Conservation (phyloP, 2,113 vertebrate genomes). For the Motacilla tschutschensis region DNA sequence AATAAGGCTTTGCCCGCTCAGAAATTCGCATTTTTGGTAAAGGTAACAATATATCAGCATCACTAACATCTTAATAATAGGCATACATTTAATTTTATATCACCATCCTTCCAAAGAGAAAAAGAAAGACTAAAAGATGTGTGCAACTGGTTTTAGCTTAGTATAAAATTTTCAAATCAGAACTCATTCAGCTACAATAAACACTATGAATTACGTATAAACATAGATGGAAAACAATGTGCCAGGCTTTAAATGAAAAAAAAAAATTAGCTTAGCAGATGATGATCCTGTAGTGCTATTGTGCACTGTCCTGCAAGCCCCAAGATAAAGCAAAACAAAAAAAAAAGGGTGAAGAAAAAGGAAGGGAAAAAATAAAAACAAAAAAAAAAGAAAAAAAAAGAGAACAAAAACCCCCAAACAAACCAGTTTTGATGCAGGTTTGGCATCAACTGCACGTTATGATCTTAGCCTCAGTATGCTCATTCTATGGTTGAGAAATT, state of each 20-base stretch:
- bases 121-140: conserved; percentile 13
- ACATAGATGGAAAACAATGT: conserved; percentile 24
- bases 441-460: background rate
- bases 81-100: conserved; percentile 32
- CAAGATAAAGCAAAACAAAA: background rate
- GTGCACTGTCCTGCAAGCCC: conserved; percentile 3
- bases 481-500: background rate
- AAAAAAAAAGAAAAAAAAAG: background rate
- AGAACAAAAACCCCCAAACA: background rate
- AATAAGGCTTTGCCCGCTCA: conserved; percentile 48
- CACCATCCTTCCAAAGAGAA: conserved; percentile 18
- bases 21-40: conserved; percentile 59
- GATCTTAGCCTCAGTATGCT: background rate
- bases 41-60: conserved; percentile 40
- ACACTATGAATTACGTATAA: conserved; percentile 29
- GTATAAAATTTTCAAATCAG: conserved; percentile 41
- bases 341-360: rapidly evolving
- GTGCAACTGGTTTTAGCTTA: conserved; percentile 36
- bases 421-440: conserved; percentile 32
- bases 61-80: conserved; percentile 47
- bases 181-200: conserved; percentile 20
- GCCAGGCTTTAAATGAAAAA: conserved; percentile 5
- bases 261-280: background rate
- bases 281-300: conserved; percentile 17
- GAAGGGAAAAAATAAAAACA: too few relatives aligned